Base-by-base conservation (phyloP, 2,888 invertebrate species). In the Dione juno region DNA sequence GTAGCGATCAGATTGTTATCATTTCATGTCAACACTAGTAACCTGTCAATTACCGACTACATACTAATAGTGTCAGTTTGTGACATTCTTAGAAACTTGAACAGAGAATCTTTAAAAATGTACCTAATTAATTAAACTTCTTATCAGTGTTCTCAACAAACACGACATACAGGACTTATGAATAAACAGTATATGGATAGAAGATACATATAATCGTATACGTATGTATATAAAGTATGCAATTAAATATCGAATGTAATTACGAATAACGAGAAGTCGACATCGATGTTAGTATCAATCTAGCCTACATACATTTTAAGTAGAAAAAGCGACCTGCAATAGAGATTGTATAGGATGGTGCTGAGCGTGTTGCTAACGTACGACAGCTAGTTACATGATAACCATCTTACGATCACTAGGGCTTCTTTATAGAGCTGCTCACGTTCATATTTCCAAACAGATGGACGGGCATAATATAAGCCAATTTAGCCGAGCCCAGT, bases 351-450 rank as follows among this genome's bases (percentile, higher is more conserved):
- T 74, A 76, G 71, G 78, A 82, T 79, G 80, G 78, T 79, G 79
- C 78, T 78, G 79, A 80, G 80, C 82, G 82, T 78, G 83, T 80
- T 77, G 81, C 80, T 77, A 81, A 82, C 84, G 79, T 76, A 80
- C 80, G 84, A 86, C 86, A 85, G 85, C 86, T 88, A 84, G 89
- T 89, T 89, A 88, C 76, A 65, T 75, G 91, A 92, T 91, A 86
- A 82, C 78, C 81, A 90, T 90, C 90, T 80, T 78, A 76, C 75
- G 78, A 79, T 81, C 84, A 84, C 80, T 80, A 78, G 79, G 77
- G 77, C 84, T 89, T 88, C 89, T 92, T 92, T 92, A 92, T 87
- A 85, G 82, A 80, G 79, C 81, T 81, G 79, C 82, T 84, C 82
- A 83, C 83, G 87, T 85, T 85, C 83, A 84, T 84, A 81, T 80